These are phyloP conservation scores for Clepsis dumicolana DNA, from an alignment of 2,888 invertebrate species.

Conservation along the genomic window DNA sequence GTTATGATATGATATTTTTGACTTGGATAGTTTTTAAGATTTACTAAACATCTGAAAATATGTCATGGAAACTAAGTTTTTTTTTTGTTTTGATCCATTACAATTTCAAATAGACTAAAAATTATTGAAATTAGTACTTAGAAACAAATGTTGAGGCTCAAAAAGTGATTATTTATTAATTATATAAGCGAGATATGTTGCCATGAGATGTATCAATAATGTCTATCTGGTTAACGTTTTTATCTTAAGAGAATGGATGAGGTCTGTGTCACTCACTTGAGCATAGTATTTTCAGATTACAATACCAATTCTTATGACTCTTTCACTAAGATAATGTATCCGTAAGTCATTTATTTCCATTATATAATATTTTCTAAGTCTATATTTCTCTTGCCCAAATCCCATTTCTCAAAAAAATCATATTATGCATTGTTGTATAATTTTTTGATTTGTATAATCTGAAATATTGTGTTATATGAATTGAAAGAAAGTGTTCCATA, in stretches of 20 bases:
- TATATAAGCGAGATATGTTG: neutral
- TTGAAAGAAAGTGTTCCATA: neutral
- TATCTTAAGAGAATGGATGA: neutral
- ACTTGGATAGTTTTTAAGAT: neutral
- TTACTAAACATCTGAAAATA: neutral
- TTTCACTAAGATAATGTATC: neutral
- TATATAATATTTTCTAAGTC: neutral
- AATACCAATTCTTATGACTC: neutral
- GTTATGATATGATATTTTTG: too few relatives aligned
- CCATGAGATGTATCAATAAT: neutral
- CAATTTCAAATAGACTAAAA: neutral
- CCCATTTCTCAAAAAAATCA: neutral
- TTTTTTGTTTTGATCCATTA: neutral
- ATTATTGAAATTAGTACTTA: slow-evolving; percentile 15
- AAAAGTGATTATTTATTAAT: slow-evolving; percentile 3
- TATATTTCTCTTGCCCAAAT: neutral
- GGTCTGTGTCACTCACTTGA: neutral
- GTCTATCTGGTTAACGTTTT: neutral
- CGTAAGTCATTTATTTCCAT: neutral
- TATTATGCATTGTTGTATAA: too few relatives aligned
- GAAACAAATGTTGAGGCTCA: slow-evolving; percentile 21
- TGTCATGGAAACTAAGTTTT: neutral
- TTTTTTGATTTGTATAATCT: too few relatives aligned
- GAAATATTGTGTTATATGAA: too few relatives aligned
- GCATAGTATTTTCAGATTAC: neutral